Conservation (phyloP, 1,140 invertebrate genomes). For the Parapsyche elsis region DNA sequence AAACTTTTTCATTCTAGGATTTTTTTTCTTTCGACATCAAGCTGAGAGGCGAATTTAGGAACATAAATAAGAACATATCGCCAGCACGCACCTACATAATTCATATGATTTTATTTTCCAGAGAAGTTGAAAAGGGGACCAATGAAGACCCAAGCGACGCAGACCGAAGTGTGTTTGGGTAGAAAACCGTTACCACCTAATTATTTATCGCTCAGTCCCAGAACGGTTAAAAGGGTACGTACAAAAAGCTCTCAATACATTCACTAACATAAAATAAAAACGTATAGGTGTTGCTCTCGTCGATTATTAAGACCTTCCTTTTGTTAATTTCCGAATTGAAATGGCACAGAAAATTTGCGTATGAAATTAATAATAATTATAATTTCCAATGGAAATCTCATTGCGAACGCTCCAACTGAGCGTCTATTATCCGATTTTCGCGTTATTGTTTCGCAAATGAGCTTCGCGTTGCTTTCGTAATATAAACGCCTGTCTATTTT, state of each 20-base stretch:
- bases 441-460: constrained; percentile 25
- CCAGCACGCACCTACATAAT: not conserved
- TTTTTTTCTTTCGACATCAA: too few species aligned
- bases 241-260: not conserved
- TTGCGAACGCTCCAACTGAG: not conserved
- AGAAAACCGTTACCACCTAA: constrained; percentile 77
- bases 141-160: constrained; percentile 93
- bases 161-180: constrained; percentile 82
- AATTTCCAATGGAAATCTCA: not conserved
- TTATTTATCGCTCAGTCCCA: constrained; percentile 80
- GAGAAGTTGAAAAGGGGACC: constrained; percentile 86
- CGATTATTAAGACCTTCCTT: not conserved
- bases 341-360: constrained; percentile 24
- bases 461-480: not conserved
- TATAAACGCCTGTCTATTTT: too few species aligned
- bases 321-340: too few species aligned
- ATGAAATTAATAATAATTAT: constrained; percentile 6
- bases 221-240: constrained; percentile 73
- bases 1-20: constrained; percentile 19
- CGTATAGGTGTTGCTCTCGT: constrained; percentile 30
- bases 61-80: too few species aligned
- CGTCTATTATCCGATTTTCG: constrained; percentile 5
- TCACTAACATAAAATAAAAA: constrained; percentile 48
- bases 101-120: constrained; percentile 48
- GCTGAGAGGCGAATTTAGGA: too few species aligned